phyloP scores from a whole-genome alignment of 2,113 vertebrate genomes.

The Hyla sarda region DNA sequence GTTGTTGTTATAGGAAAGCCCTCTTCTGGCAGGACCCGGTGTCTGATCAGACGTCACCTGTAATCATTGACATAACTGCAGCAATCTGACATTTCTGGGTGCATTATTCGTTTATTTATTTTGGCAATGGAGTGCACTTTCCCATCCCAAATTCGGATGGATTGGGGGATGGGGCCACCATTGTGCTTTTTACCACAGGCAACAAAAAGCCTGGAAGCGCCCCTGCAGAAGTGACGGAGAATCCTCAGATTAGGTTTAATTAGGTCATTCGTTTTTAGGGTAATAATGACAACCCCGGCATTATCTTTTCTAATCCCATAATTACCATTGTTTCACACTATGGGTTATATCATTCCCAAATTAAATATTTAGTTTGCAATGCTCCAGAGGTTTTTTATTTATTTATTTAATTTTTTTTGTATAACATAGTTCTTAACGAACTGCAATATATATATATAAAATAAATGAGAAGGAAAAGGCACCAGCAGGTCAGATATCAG shows the following conservation, averaged over 20 bases:
- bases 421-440: neutral
- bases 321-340: neutral
- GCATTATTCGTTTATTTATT: too few relatives aligned
- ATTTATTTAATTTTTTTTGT: too few relatives aligned
- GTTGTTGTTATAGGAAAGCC: too few relatives aligned
- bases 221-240: neutral
- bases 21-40: too few relatives aligned
- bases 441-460: too few relatives aligned
- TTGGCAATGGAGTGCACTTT: too few relatives aligned
- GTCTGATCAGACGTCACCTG: too few relatives aligned
- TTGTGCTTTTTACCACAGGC: neutral
- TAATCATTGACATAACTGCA: too few relatives aligned
- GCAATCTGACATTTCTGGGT: too few relatives aligned
- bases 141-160: too few relatives aligned
- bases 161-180: neutral
- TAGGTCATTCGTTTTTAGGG: neutral
- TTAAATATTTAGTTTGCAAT: neutral
- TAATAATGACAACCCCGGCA: neutral
- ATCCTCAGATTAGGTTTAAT: neutral
- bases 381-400: neutral
- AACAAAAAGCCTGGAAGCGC: neutral
- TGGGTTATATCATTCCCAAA: neutral
- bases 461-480: too few relatives aligned
- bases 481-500: too few relatives aligned
- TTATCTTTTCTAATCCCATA: neutral